Base-by-base conservation (phyloP, 2,113 vertebrate genomes). In the Microcebus griseorufus region DNA sequence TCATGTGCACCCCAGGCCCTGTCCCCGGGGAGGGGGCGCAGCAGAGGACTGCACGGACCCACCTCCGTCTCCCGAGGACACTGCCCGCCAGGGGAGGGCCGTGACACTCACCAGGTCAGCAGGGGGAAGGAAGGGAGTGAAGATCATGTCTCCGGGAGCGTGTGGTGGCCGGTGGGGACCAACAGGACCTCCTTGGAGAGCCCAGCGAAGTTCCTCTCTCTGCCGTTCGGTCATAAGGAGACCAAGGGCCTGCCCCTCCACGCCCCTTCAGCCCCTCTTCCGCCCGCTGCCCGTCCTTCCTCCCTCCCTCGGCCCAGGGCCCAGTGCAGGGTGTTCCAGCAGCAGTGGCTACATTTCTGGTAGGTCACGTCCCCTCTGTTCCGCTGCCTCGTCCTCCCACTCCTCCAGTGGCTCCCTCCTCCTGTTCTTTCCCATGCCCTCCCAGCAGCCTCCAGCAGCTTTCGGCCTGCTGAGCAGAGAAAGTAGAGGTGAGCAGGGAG, bases 331-430 rank as follows among this genome's bases (percentile, higher is more conserved):
- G 25, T 62, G 60, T 27, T 62, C 60, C 60, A 27, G 60, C 34
- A 67, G 65, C 87, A 96, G 48, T 80, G 90, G 96, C 90, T 96
- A 95, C 97, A 83, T 90, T 97, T 87, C 62, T 94, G 58, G 27
- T 11, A 82, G 37, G 69, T 64, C 79, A 34, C 25, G 2, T 69
- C 9, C 48, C n/a, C 65, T 94, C 17, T 9, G 8, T 58, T 79
- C 79, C 42, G 16, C 20, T 29, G 39, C 13, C 67, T 48, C 51
- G 55, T 55, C n/a, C 91, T 96, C 93, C 88, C 90, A 83, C 53
- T 10, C 32, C 48, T 87, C 67, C 79, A 10, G 20, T 58, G 20
- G 53, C 8, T 39, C 29, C 60, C 64, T 69, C 27, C 18, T 65
- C 25, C 37, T 58, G 23, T 65, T 22, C 51, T 73, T 39, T 53